Evolutionary conservation across 2,113 vertebrate genomes (phyloP).

Genomic region (Arenaria interpres): DNA sequence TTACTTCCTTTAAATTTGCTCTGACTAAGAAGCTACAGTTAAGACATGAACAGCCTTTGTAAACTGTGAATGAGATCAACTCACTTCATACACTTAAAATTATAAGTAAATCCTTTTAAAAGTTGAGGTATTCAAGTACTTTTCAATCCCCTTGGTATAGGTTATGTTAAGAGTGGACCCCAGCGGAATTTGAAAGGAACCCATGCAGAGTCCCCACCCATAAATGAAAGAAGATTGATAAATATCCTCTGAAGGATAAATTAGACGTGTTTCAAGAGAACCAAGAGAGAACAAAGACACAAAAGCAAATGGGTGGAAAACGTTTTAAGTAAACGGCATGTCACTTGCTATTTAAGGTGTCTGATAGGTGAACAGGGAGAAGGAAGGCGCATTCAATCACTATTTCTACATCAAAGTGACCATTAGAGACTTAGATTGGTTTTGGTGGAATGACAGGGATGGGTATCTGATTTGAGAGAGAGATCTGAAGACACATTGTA

Average conservation of each 20-base stretch:
- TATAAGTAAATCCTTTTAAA: background rate
- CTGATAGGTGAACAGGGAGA: background rate
- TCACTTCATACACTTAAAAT: background rate
- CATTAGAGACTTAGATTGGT: background rate
- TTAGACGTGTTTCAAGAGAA: background rate
- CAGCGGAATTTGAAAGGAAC: background rate
- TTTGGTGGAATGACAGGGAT: background rate
- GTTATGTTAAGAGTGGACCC: background rate
- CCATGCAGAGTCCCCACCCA: background rate
- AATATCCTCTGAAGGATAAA: background rate
- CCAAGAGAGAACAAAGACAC: background rate
- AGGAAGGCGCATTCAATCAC: background rate
- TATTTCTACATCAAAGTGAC: background rate
- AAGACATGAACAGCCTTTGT: background rate
- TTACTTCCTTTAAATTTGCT: background rate
- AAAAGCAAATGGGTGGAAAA: background rate
- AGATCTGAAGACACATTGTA: background rate
- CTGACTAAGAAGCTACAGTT: background rate
- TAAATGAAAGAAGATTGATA: background rate
- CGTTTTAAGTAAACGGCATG: background rate
- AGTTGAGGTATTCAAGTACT: background rate
- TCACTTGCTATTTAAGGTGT: background rate
- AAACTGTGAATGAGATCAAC: background rate
- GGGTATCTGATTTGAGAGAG: background rate
- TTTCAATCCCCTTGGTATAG: background rate